Conservation (phyloP, 1,140 invertebrate genomes). For the Chymomyza costata region DNA sequence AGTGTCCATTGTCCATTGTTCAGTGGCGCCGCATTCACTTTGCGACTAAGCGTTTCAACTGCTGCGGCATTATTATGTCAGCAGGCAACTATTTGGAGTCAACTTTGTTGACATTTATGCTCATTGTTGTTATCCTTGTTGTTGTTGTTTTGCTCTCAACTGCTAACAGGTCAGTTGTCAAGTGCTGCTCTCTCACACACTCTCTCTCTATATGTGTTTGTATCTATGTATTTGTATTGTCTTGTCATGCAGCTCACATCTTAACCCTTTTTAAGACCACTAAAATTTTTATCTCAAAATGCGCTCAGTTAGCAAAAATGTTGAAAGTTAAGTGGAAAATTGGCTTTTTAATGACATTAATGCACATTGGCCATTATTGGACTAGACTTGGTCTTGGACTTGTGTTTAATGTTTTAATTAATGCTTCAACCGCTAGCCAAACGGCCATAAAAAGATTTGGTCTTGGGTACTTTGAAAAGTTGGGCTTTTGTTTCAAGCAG, state of each 20-base stretch:
- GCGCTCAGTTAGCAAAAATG: constrained; percentile 25
- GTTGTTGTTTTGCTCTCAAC: constrained; percentile 7
- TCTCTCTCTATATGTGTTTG: neutral
- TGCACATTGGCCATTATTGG: constrained; percentile 27
- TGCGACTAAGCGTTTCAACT: constrained; percentile 19
- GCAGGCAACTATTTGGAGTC: constrained; percentile 55
- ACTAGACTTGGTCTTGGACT: constrained; percentile 9
- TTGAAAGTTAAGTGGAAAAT: constrained; percentile 58
- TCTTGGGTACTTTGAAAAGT: constrained; percentile 3
- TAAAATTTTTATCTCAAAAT: constrained; percentile 33
- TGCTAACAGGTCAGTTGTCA: constrained; percentile 6
- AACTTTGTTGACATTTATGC: constrained; percentile 66
- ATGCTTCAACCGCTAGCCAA: constrained; percentile 40
- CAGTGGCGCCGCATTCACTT: constrained; percentile 60
- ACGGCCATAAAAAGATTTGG: no score
- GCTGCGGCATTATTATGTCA: constrained; percentile 57
- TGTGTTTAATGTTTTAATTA: constrained; percentile 54
- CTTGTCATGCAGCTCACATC: no score
- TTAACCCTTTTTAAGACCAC: neutral
- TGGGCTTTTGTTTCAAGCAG: no score
- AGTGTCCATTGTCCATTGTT: no score
- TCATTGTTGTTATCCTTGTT: constrained; percentile 33
- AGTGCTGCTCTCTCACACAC: neutral
- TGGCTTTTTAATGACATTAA: constrained; percentile 59
- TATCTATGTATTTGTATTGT: no score